Evolutionary conservation across 2,888 invertebrate species (phyloP).

Genomic region (Drosophila anomalata): DNA sequence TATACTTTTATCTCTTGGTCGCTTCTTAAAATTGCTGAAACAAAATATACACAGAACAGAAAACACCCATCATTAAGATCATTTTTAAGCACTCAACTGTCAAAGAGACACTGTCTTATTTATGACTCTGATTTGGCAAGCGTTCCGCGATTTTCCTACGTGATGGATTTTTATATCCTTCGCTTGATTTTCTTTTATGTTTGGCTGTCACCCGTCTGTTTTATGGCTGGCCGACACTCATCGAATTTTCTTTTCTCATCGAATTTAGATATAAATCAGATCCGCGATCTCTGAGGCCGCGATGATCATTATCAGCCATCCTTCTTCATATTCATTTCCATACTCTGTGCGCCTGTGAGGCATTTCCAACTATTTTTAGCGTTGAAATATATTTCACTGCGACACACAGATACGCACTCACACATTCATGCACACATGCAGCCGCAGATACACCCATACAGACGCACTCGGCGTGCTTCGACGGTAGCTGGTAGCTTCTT

Average conservation of each 20-base stretch:
- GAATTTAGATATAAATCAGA: constrained; percentile 40
- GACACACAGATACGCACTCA: constrained; percentile 58
- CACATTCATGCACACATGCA: constrained; percentile 28
- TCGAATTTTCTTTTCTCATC: constrained; percentile 32
- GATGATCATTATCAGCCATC: constrained; percentile 51
- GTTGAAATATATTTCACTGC: constrained; percentile 64
- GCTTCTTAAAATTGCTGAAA: constrained; percentile 80
- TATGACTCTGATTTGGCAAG: constrained; percentile 51
- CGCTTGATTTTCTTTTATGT: constrained; percentile 40
- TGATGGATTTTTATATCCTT: constrained; percentile 21
- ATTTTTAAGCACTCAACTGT: constrained; percentile 5
- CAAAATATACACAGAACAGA: constrained; percentile 46
- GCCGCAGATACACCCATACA: constrained; percentile 20
- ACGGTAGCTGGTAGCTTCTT: constrained; percentile 79
- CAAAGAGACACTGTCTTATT: constrained; percentile 24
- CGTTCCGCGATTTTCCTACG: constrained; percentile 22
- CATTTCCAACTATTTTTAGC: constrained; percentile 71
- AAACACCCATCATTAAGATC: constrained; percentile 29
- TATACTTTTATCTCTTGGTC: constrained; percentile 52
- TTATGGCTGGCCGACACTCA: constrained; percentile 34
- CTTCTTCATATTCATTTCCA: constrained; percentile 68
- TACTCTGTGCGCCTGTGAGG: constrained; percentile 57
- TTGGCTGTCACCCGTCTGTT: constrained; percentile 40
- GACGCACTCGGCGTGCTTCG: constrained; percentile 31
- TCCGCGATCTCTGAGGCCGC: constrained; percentile 28